phyloP scores from a whole-genome alignment of 1,140 invertebrate species.

The Lanistes nyassanus region DNA sequence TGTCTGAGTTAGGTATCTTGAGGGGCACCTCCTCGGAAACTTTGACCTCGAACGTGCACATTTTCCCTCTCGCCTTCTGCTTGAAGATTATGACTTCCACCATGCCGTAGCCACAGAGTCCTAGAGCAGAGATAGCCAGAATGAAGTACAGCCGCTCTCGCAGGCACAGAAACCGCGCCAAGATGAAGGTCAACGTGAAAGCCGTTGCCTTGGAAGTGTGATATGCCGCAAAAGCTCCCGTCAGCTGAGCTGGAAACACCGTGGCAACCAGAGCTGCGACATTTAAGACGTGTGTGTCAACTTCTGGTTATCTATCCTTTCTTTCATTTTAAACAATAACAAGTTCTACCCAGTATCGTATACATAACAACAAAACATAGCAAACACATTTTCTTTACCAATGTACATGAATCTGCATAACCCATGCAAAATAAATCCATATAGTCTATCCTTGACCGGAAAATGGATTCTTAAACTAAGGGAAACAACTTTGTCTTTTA shows the following conservation, averaged over 20 bases:
- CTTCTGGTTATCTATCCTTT: too few relatives aligned
- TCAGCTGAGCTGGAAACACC: conserved; percentile 43
- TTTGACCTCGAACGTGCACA: background rate
- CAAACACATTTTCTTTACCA: too few relatives aligned
- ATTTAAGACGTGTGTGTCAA: too few relatives aligned
- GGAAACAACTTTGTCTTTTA: too few relatives aligned
- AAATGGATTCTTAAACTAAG: too few relatives aligned
- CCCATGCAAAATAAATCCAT: too few relatives aligned
- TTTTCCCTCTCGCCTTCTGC: background rate
- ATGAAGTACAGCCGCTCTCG: conserved; percentile 46
- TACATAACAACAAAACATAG: too few relatives aligned
- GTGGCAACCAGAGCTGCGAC: conserved; percentile 52
- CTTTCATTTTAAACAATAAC: background rate
- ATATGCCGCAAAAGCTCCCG: conserved; percentile 53
- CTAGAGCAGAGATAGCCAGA: conserved; percentile 45
- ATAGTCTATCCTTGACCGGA: too few relatives aligned
- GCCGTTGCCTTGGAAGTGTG: conserved; percentile 50
- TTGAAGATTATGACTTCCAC: conserved; percentile 38
- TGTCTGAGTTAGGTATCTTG: background rate
- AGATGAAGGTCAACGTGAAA: conserved; percentile 50
- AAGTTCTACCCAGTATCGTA: too few relatives aligned
- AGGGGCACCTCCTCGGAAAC: background rate
- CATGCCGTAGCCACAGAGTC: conserved; percentile 44
- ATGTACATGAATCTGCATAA: too few relatives aligned
- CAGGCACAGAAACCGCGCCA: conserved; percentile 50